Evolutionary conservation across 1,140 invertebrate genomes (phyloP).

Genomic region (Hirudo medicinalis): DNA sequence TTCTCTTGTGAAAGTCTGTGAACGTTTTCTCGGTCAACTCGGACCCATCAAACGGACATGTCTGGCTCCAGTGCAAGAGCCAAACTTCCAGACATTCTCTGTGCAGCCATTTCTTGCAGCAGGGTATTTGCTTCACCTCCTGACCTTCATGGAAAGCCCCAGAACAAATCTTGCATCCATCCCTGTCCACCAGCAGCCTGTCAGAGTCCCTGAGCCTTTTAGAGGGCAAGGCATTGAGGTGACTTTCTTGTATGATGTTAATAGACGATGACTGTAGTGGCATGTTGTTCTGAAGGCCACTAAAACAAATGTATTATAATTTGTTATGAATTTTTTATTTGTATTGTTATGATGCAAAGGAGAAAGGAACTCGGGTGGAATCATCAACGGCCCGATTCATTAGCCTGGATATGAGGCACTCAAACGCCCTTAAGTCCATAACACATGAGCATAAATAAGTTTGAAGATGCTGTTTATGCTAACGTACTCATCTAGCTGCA

Average conservation of each 20-base stretch:
- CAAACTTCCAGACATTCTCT: conserved; percentile 39
- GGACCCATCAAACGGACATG: conserved; percentile 37
- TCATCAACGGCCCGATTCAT: too few relatives aligned
- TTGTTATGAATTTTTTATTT: too few relatives aligned
- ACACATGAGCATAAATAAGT: too few relatives aligned
- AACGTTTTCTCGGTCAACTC: conserved; percentile 4
- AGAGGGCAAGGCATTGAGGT: conserved; percentile 1
- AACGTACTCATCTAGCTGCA: conserved; percentile 36
- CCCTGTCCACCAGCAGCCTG: background rate
- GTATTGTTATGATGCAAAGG: too few relatives aligned
- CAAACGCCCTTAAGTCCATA: too few relatives aligned
- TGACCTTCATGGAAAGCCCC: conserved; percentile 32
- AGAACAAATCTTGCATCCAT: conserved; percentile 28
- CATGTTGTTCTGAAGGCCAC: background rate
- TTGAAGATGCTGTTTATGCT: background rate
- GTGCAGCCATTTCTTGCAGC: conserved; percentile 39
- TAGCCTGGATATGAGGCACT: too few relatives aligned
- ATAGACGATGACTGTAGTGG: background rate
- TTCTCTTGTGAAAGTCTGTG: too few relatives aligned
- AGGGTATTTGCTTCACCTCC: conserved; percentile 34
- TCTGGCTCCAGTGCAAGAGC: conserved; percentile 37
- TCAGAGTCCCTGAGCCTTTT: conserved; percentile 15
- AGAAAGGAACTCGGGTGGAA: too few relatives aligned
- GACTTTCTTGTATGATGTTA: conserved; percentile 2
- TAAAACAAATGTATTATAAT: too few relatives aligned